Evolutionary conservation across 2,113 vertebrate genomes (phyloP).

Genomic region (Myotis brandtii): DNA sequence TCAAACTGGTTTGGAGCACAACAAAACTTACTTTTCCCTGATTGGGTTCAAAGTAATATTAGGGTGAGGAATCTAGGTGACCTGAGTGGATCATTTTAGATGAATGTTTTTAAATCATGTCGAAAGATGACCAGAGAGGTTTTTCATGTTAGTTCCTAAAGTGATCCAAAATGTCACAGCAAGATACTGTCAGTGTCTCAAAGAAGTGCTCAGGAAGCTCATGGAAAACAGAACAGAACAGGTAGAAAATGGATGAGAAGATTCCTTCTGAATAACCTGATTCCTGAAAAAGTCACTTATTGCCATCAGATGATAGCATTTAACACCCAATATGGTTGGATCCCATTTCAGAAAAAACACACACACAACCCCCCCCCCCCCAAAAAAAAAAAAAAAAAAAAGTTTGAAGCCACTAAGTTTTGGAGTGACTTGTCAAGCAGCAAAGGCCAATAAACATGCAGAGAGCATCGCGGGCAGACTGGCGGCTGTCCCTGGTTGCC

Average conservation of each 20-base stretch:
- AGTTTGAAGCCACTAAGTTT: not conserved
- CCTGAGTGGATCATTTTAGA: constrained; percentile 21
- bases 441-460: not conserved
- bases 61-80: constrained; percentile 27
- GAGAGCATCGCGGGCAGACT: not conserved
- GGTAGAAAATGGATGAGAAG: not conserved
- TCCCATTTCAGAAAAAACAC: not conserved
- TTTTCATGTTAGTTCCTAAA: constrained; percentile 29
- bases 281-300: not conserved
- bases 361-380: too few species aligned
- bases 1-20: not conserved
- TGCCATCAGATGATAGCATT: not conserved
- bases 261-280: constrained; percentile 30
- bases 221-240: constrained; percentile 48
- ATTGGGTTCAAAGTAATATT: constrained; percentile 46
- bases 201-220: constrained; percentile 41
- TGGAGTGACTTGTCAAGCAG: not conserved
- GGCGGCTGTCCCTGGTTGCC: not conserved
- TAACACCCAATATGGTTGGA: not conserved
- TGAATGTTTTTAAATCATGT: constrained; percentile 48
- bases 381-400: too few species aligned
- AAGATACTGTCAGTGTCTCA: constrained; percentile 20
- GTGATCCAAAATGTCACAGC: constrained; percentile 50
- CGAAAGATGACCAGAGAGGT: constrained; percentile 24
- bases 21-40: constrained; percentile 30